Conservation (phyloP, 2,888 invertebrate genomes). For the Drosophila cognata region DNA sequence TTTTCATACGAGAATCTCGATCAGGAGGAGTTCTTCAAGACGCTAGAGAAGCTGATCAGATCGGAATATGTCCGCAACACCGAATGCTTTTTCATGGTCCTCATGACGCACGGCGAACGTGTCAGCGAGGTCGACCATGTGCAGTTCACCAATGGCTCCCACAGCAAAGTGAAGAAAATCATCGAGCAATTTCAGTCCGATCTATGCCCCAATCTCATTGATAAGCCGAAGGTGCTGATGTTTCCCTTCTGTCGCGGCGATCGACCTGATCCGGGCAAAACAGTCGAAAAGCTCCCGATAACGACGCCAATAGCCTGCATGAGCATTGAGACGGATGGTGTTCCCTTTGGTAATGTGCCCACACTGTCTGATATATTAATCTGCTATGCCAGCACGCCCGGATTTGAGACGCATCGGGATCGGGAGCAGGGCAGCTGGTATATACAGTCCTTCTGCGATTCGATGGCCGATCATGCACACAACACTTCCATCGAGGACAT, state of each 20-base stretch:
- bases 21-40: slow-evolving; percentile 84
- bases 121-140: slow-evolving; percentile 86
- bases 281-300: background rate
- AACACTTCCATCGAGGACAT: slow-evolving; percentile 88
- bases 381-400: slow-evolving; percentile 88
- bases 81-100: slow-evolving; percentile 88
- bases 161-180: slow-evolving; percentile 86
- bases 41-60: slow-evolving; percentile 85
- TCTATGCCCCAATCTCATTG: slow-evolving; percentile 86
- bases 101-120: slow-evolving; percentile 89
- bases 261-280: slow-evolving; percentile 78
- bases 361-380: slow-evolving; percentile 88
- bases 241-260: slow-evolving; percentile 89
- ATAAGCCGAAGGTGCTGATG: slow-evolving; percentile 90
- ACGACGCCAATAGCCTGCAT: slow-evolving; percentile 47
- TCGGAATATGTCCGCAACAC: slow-evolving; percentile 84
- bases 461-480: slow-evolving; percentile 88
- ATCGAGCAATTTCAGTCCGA: slow-evolving; percentile 87
- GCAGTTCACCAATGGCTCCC: slow-evolving; percentile 87
- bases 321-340: slow-evolving; percentile 32
- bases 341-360: slow-evolving; percentile 47
- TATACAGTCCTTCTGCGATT: slow-evolving; percentile 88
- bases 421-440: slow-evolving; percentile 88
- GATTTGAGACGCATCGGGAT: slow-evolving; percentile 86
- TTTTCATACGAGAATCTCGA: slow-evolving; percentile 78